These are phyloP conservation scores for Reticulitermes speratus DNA, from an alignment of 1,140 invertebrate genomes.

Conservation along the genomic window DNA sequence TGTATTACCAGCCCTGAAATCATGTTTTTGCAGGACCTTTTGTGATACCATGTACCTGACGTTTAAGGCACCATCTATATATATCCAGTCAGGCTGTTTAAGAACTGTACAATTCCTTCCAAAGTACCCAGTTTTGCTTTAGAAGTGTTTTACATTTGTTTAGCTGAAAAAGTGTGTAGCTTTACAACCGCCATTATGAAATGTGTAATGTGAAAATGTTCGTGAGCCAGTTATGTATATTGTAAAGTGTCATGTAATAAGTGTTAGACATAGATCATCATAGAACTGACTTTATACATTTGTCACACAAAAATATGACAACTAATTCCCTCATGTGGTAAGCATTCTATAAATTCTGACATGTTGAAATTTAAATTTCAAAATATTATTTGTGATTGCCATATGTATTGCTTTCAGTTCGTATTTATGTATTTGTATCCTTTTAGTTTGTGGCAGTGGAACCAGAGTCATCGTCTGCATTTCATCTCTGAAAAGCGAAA, in stretches of 20 bases:
- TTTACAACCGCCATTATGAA: not conserved
- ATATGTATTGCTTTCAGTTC: not conserved
- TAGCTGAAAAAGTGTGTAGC: not conserved
- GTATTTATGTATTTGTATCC: not conserved
- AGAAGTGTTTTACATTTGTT: slow-evolving; percentile 4
- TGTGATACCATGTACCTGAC: slow-evolving; percentile 21
- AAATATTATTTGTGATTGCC: not conserved
- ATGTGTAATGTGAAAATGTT: not conserved
- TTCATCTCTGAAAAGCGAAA: too few relatives aligned
- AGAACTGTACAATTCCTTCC: slow-evolving; percentile 9
- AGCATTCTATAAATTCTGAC: not conserved
- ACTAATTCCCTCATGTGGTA: not conserved
- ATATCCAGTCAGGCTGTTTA: not conserved
- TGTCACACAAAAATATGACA: not conserved
- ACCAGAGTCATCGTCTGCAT: not conserved
- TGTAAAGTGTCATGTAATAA: not conserved
- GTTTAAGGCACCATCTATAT: too few relatives aligned
- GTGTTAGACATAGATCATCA: not conserved
- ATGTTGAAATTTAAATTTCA: not conserved
- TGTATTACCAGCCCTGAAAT: not conserved
- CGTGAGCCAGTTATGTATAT: not conserved
- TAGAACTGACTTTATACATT: not conserved
- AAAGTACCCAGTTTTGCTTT: not conserved
- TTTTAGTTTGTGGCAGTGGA: not conserved
- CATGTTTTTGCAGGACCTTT: not conserved